A percentile compares a stretch with the other conserved stretches of the same genome.
Evolutionary conservation across 2,888 invertebrate genomes (phyloP).

Genomic region (Idaea straminata): DNA sequence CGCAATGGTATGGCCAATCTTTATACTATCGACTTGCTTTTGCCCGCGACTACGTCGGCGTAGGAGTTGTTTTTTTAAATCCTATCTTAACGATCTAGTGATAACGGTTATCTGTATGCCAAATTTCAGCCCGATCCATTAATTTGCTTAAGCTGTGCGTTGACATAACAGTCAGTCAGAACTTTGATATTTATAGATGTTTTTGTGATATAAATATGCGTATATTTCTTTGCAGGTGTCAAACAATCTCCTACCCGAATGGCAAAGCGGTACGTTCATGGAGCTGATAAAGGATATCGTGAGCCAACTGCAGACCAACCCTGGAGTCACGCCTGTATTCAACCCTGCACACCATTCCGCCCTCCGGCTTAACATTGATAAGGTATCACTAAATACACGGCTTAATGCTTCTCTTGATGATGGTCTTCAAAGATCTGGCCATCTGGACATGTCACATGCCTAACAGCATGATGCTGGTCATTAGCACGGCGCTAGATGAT

Average conservation of each 20-base stretch:
- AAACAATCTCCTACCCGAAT: slow-evolving; percentile 87
- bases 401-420: not conserved
- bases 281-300: slow-evolving; percentile 93
- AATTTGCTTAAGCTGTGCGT: too few relatives aligned
- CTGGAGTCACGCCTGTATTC: slow-evolving; percentile 84
- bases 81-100: too few relatives aligned
- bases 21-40: too few relatives aligned
- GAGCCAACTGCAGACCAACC: slow-evolving; percentile 88
- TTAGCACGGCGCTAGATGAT: too few relatives aligned
- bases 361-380: slow-evolving; percentile 66
- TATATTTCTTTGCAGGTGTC: slow-evolving; percentile 78
- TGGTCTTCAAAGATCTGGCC: too few relatives aligned
- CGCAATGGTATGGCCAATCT: too few relatives aligned
- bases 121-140: too few relatives aligned
- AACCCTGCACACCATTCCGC: slow-evolving; percentile 58
- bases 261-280: slow-evolving; percentile 88
- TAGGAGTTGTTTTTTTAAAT: too few relatives aligned
- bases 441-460: too few relatives aligned
- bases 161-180: too few relatives aligned
- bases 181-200: not conserved
- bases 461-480: too few relatives aligned
- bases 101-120: not conserved
- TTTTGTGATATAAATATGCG: not conserved
- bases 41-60: slow-evolving; percentile 4
- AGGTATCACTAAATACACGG: slow-evolving; percentile 41